Evolutionary conservation across 1,140 invertebrate genomes (phyloP), one percentile per base, ranked within the genome.

Genomic region (Heliconius congener): DNA sequence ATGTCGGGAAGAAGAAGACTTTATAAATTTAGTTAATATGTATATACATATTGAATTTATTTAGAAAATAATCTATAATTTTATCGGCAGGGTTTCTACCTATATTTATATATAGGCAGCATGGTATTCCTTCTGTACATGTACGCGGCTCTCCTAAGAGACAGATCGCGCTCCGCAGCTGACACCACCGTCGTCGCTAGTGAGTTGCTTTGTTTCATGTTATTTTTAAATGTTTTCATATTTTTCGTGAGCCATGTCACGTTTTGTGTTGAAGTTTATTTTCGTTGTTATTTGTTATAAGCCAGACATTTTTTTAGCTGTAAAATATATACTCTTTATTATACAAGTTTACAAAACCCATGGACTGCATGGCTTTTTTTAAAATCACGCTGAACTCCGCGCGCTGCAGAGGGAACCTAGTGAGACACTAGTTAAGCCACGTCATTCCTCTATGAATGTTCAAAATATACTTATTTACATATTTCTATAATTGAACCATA

Each of bases 71-170:
- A 70, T 19, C 30, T 70, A 19, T 19, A 75, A 27, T 70, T 83
- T 87, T 84, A 79, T 86, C 87, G 89, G 16, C 93, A 97, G 96
- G 96, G 97, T 1, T 98, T 98, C 94, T 98, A 98, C 90, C 94
- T 98, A 73, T 98, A 98, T 89, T 96, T 98, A 77, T 98, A 98
- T 94, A 97, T 98, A 84, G 97, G 97, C 79, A 98, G 97, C 87
- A 98, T 98, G 97, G 95, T 97, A 73, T 98, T 98, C 89, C 95
- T 98, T 50, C 95, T 98, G 34, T 98, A 98, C 87, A 98, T 98
- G 96, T 98, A 98, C 87, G 96, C 96, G 27, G 97, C 97, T 60
- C 91, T 98, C 81, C 94, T 97, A 2, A 95, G 96, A 87, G 97
- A 97, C 80, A 89, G 95, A 19, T 95, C 95, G 18, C 94, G 94